Base-by-base conservation (phyloP, 2,113 vertebrate genomes). In the Ciconia maguari region DNA sequence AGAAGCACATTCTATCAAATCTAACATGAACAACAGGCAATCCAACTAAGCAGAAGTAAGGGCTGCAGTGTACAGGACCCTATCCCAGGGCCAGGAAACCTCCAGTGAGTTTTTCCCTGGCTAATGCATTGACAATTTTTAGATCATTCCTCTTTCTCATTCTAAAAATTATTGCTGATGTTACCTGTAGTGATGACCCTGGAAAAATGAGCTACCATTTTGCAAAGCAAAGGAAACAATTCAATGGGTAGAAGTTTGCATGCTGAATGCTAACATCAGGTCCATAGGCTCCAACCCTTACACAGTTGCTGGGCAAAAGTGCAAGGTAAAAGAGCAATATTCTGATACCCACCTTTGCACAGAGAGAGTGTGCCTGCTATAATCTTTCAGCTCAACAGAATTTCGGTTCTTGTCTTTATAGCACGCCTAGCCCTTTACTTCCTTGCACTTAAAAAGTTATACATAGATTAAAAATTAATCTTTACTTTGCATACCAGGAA, bases 401-500 rank as follows among this genome's bases (percentile, higher is more conserved):
- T 81, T 91, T 94, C 20, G 27, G 72, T 94, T 86, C 65, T 90
- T 79, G 54, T 84, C 60, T 87, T 96, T 95, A 93, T 6, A 96
- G 93, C 79, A 91, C 12, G 36, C 68, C 9, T 68, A 78, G 85
- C 64, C 77, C 44, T 94, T 91, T 55, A 72, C 82, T 95, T 95
- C 54, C 30, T 94, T 90, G 44, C 29, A 95, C 52, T 86, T 95
- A 62, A 55, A 80, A 96, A 83, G 7, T 57, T 41, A 88, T 19
- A 36, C 8, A 95, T 52, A 61, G 34, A 91, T 78, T 90, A 82
- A 32, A 94, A 96, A 91, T 81, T 80, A 83, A 76, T 88, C 22
- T 84, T 88, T 92, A 20, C 13, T 92, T 54, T 78, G 78, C 98
- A 96, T 96, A 99, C 99, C 99, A 30, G 97, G 97, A 70, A 99